A percentile compares a stretch with the other conserved stretches of the same genome.
Evolutionary conservation across 2,888 invertebrate genomes (phyloP).

Genomic region (Tiphia femorata): DNA sequence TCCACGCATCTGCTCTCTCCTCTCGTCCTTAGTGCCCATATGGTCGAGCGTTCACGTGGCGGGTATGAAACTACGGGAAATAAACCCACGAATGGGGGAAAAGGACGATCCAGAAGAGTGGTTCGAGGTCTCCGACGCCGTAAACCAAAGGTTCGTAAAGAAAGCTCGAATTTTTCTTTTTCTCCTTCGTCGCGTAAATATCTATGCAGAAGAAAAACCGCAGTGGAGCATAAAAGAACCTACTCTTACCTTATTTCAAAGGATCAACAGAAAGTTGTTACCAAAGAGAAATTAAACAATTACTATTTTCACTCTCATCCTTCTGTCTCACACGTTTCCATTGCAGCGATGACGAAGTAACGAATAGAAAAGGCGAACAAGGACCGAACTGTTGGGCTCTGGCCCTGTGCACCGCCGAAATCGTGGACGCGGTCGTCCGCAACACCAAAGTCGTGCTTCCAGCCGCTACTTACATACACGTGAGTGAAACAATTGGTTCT

Average conservation of each 20-base stretch:
- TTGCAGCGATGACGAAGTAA: conserved; percentile 40
- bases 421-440: conserved; percentile 67
- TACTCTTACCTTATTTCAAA: too few relatives aligned
- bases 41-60: conserved; percentile 77
- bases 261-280: too few relatives aligned
- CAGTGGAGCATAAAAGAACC: too few relatives aligned
- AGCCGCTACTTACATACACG: conserved; percentile 68
- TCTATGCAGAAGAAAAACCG: too few relatives aligned
- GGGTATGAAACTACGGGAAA: conserved; percentile 72
- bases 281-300: too few relatives aligned
- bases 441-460: conserved; percentile 67
- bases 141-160: conserved; percentile 48
- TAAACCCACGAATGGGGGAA: conserved; percentile 72
- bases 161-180: not conserved
- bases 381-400: conserved; percentile 69
- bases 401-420: conserved; percentile 67
- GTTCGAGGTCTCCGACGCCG: conserved; percentile 59
- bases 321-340: not conserved
- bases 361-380: conserved; percentile 51
- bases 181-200: too few relatives aligned
- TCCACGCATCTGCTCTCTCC: conserved; percentile 1
- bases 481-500: conserved; percentile 37
- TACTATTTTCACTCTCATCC: too few relatives aligned
- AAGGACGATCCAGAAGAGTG: conserved; percentile 72
- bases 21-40: conserved; percentile 70